These are phyloP conservation scores for Globodera rostochiensis DNA, from an alignment of 1,140 invertebrate species.

Conservation along the genomic window DNA sequence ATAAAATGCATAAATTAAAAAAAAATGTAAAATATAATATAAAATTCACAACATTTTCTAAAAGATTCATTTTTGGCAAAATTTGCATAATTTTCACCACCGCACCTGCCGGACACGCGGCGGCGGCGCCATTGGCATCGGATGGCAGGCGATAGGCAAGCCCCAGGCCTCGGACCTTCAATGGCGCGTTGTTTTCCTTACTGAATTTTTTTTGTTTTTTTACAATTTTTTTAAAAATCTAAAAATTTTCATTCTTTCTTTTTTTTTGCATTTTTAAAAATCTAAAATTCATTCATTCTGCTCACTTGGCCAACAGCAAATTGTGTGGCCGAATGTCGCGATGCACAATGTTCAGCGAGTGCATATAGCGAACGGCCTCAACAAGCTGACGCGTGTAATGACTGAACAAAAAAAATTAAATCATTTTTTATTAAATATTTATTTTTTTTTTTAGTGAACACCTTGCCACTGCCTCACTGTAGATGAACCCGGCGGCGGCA, in stretches of 20 bases:
- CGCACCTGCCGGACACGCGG: slow-evolving; percentile 34
- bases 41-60: too few relatives aligned
- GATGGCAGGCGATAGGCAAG: slow-evolving; percentile 81
- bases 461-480: slow-evolving; percentile 97
- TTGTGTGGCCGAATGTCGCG: slow-evolving; percentile 64
- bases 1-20: too few relatives aligned
- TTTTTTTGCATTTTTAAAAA: neutral
- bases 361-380: slow-evolving; percentile 62
- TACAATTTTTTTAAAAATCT: too few relatives aligned
- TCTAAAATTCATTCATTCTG: slow-evolving; percentile 70
- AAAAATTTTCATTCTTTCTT: too few relatives aligned
- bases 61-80: neutral
- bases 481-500: slow-evolving; percentile 91
- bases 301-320: slow-evolving; percentile 94
- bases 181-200: slow-evolving; percentile 89
- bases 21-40: too few relatives aligned
- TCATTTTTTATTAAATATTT: slow-evolving; percentile 47
- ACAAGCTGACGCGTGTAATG: slow-evolving; percentile 61
- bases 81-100: neutral
- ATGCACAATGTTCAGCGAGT: slow-evolving; percentile 58
- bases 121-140: neutral
- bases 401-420: slow-evolving; percentile 40
- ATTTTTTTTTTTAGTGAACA: slow-evolving; percentile 66
- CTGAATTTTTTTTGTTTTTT: slow-evolving; percentile 1
- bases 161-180: slow-evolving; percentile 96